These are phyloP conservation scores for Gastrophryne carolinensis DNA, from an alignment of 2,797 vertebrate species.

Conservation along the genomic window DNA sequence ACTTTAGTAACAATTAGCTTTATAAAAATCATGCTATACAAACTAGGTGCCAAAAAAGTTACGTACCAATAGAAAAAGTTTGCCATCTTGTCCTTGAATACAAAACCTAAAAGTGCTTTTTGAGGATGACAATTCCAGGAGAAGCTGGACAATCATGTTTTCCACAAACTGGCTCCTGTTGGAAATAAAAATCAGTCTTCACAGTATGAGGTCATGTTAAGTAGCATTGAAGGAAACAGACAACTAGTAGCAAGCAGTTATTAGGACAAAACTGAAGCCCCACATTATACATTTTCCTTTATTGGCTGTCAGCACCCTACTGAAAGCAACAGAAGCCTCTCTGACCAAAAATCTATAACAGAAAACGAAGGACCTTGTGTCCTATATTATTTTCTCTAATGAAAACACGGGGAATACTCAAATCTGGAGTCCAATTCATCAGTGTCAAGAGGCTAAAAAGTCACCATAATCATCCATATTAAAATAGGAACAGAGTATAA, in stretches of 20 bases:
- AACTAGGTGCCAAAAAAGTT: background rate
- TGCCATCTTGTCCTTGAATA: constrained; percentile 82
- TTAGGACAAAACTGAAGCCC: constrained; percentile 5
- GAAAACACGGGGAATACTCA: constrained; percentile 1
- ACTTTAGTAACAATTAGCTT: background rate
- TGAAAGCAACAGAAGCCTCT: constrained; percentile 3
- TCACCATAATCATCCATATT: too few relatives aligned
- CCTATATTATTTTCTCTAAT: background rate
- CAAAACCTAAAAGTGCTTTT: constrained; percentile 87
- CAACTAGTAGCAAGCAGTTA: constrained; percentile 2
- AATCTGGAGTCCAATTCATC: background rate
- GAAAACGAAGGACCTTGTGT: constrained; percentile 3
- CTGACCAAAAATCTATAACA: background rate
- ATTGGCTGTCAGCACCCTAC: constrained; percentile 6
- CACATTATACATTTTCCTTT: constrained; percentile 1
- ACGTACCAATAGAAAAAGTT: constrained; percentile 85
- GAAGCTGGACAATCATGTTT: constrained; percentile 72
- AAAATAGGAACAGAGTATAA: background rate
- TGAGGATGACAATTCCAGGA: constrained; percentile 77
- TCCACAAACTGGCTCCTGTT: constrained; percentile 83
- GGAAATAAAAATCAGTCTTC: constrained; percentile 54
- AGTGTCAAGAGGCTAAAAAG: too few relatives aligned
- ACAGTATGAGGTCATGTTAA: constrained; percentile 42
- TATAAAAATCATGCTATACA: background rate
- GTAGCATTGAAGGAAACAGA: constrained; percentile 44